These are phyloP conservation scores for Mesembrinibis cayennensis DNA, from an alignment of 2,113 vertebrate genomes.

Conservation along the genomic window DNA sequence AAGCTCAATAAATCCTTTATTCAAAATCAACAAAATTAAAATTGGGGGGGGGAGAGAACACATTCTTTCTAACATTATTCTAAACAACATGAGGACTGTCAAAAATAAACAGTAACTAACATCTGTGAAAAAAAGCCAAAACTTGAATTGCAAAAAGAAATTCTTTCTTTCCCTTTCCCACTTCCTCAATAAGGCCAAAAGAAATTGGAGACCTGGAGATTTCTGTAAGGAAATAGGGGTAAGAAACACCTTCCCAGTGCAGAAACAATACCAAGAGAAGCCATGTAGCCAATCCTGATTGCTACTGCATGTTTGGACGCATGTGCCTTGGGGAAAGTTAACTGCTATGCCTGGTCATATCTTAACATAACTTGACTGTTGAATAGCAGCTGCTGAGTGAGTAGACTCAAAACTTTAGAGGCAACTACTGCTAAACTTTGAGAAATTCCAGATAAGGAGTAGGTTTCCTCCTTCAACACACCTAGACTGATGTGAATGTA, in stretches of 20 bases:
- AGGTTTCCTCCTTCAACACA: not conserved
- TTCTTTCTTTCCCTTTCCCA: not conserved
- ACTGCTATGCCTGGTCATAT: not conserved
- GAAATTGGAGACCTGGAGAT: not conserved
- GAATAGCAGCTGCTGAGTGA: not conserved
- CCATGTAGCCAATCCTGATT: not conserved
- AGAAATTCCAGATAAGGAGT: not conserved
- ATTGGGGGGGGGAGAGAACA: not conserved
- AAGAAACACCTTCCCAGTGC: not conserved
- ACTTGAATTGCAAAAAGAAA: not conserved
- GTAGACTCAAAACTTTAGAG: not conserved
- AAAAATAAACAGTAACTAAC: not conserved
- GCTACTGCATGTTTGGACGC: not conserved
- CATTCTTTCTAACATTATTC: not conserved
- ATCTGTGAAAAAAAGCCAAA: not conserved
- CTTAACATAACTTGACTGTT: not conserved
- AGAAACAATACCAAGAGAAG: not conserved
- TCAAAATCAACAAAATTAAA: not conserved
- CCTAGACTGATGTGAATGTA: not conserved
- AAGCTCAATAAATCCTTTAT: not conserved
- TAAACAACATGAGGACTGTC: not conserved
- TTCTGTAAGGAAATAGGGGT: not conserved
- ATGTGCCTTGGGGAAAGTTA: not conserved
- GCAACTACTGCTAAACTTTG: not conserved
- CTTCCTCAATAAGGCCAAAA: not conserved